Conservation (phyloP, 2,888 invertebrate genomes). For the Saturnia pavonia region DNA sequence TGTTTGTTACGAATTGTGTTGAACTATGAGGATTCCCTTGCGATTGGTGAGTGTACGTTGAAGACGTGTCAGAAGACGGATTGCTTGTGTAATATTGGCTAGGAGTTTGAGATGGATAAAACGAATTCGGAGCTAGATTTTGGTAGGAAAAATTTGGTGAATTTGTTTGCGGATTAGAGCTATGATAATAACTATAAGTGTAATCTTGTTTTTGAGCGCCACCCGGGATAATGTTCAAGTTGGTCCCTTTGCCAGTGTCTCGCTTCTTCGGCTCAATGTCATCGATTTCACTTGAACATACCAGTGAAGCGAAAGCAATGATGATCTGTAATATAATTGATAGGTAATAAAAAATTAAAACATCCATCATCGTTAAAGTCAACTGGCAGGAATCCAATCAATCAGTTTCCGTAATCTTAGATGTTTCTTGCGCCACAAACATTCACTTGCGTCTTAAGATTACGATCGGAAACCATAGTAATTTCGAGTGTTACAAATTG, state of each 20-base stretch:
- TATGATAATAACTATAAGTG: constrained; percentile 69
- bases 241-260: constrained; percentile 63
- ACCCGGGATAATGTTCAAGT: constrained; percentile 66
- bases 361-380: constrained; percentile 40
- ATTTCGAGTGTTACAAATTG: constrained; percentile 24
- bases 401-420: constrained; percentile 40
- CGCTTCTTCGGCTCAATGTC: constrained; percentile 73
- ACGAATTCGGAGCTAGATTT: constrained; percentile 61
- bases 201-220: constrained; percentile 75
- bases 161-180: constrained; percentile 45
- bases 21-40: constrained; percentile 55
- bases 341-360: not conserved
- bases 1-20: constrained; percentile 65
- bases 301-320: constrained; percentile 59
- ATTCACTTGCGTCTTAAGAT: constrained; percentile 11
- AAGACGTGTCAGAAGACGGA: constrained; percentile 37
- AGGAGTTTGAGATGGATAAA: constrained; percentile 64
- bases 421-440: constrained; percentile 18
- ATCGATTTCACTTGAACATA: constrained; percentile 61
- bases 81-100: constrained; percentile 62
- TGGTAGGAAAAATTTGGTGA: constrained; percentile 53
- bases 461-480: constrained; percentile 15
- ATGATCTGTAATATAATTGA: constrained; percentile 53
- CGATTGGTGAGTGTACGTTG: constrained; percentile 41
- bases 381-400: constrained; percentile 47